phyloP scores from a whole-genome alignment of 1,140 invertebrate species.

The Ctenoplectra terminalis region DNA sequence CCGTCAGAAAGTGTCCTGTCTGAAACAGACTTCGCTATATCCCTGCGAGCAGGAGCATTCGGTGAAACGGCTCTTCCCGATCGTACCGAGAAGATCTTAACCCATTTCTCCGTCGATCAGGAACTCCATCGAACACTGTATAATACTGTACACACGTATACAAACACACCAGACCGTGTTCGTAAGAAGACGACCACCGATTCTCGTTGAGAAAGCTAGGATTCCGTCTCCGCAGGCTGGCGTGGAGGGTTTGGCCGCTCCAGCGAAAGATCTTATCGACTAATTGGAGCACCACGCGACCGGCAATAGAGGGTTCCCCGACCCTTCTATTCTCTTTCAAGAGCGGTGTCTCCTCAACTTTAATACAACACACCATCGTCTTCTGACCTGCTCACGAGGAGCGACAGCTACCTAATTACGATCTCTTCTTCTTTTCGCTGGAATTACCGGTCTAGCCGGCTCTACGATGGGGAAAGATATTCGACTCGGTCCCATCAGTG shows the following conservation, averaged over 20 bases:
- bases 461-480: slow-evolving; percentile 24
- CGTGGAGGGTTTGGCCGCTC: slow-evolving; percentile 21
- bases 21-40: too few relatives aligned
- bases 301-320: slow-evolving; percentile 50
- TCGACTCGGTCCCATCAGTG: slow-evolving; percentile 13
- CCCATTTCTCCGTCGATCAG: slow-evolving; percentile 7
- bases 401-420: slow-evolving; percentile 67
- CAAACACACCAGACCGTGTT: not conserved
- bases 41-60: not conserved
- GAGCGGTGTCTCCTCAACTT: slow-evolving; percentile 55
- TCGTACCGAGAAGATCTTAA: not conserved
- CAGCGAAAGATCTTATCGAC: slow-evolving; percentile 65
- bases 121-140: not conserved
- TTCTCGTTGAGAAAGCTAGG: slow-evolving; percentile 8
- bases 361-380: slow-evolving; percentile 58
- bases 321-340: slow-evolving; percentile 12
- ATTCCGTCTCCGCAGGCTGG: not conserved
- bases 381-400: slow-evolving; percentile 43
- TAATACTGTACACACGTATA: too few relatives aligned
- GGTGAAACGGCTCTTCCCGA: slow-evolving; percentile 6
- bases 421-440: slow-evolving; percentile 54
- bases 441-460: slow-evolving; percentile 50
- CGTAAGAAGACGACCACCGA: not conserved
- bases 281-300: slow-evolving; percentile 66
- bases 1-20: too few relatives aligned